Percentiles rank a stretch among this genome's conserved stretches.
phyloP scores from a whole-genome alignment of 2,888 invertebrate species.

The Ochlodes sylvanus region DNA sequence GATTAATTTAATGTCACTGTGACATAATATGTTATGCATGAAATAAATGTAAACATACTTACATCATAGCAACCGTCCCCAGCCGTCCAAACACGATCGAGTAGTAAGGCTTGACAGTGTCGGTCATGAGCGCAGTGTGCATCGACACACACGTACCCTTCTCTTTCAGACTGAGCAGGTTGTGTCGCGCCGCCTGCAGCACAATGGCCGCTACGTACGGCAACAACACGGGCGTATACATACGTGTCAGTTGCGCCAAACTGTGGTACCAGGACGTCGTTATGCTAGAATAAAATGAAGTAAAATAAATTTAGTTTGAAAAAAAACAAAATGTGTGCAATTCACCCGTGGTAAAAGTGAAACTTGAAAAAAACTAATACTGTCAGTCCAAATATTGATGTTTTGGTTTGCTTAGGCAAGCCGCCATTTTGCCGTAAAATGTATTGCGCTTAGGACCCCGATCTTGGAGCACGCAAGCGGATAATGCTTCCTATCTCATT shows the following conservation, averaged over 20 bases:
- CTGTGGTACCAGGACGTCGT: conserved; percentile 84
- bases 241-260: conserved; percentile 87
- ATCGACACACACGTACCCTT: conserved; percentile 69
- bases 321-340: too few species aligned
- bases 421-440: too few species aligned
- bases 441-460: too few species aligned
- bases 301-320: not conserved
- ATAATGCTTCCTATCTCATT: too few species aligned
- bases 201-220: conserved; percentile 88
- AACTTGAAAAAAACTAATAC: too few species aligned
- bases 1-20: too few species aligned
- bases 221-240: conserved; percentile 87
- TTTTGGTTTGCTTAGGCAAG: too few species aligned
- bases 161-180: conserved; percentile 53
- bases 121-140: conserved; percentile 85
- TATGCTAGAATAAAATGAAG: conserved; percentile 71
- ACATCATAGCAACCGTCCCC: conserved; percentile 74
- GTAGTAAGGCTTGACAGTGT: conserved; percentile 84
- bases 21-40: too few species aligned
- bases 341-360: too few species aligned
- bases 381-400: too few species aligned
- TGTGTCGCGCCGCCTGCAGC: conserved; percentile 83
- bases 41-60: conserved; percentile 54
- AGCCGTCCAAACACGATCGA: conserved; percentile 80
- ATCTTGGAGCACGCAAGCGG: too few species aligned